Base-by-base conservation (phyloP, 2,113 vertebrate species). In the Nansenia antarctica region DNA sequence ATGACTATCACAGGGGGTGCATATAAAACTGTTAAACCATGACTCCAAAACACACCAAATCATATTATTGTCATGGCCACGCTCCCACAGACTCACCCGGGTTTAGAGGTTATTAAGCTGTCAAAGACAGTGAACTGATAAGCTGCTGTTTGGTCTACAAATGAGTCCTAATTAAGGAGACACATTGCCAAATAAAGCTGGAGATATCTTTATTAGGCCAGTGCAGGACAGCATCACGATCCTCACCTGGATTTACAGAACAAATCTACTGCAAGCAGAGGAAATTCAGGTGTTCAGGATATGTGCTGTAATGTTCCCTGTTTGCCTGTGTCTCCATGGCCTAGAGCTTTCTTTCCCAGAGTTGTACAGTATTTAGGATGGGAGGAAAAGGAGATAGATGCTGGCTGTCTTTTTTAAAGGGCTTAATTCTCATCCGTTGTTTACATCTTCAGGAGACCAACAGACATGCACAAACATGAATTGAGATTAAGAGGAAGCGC, bases 111-210 rank as follows among this genome's bases (percentile, higher is more conserved):
- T 89, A 93, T 92, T 93, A 91, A 92, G 86, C 87, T 88, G 90
- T 92, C 90, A 91, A 85, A 88, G 90, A 91, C 87, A 88, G 82
- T 84, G 77, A 77, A 81, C 84, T 75, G 89, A 92, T 93, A 93
- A 93, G 88, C 82, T 78, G 77, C 83, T 92, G 88, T 93, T 93
- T 91, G 92, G 88, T 92, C 90, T 91, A 90, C 87, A 93, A 92
- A 93, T 92, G 87, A 92, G 85, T 82, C 82, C 87, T 92, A 93
- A 93, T 93, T 90, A 92, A 84, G 86, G 79, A 71, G 89, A 88
- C 82, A 80, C 75, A 82, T 90, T 86, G 87, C 86, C 87, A 90
- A 88, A 91, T 85, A 86, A 69, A 78, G 80, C 74, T 11, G 35
- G 76, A 82, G 84, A 91, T 80, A 88, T 91, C 86, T 88, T 87